Base-by-base conservation (phyloP, 2,888 invertebrate species). In the Sarcophaga variegata region DNA sequence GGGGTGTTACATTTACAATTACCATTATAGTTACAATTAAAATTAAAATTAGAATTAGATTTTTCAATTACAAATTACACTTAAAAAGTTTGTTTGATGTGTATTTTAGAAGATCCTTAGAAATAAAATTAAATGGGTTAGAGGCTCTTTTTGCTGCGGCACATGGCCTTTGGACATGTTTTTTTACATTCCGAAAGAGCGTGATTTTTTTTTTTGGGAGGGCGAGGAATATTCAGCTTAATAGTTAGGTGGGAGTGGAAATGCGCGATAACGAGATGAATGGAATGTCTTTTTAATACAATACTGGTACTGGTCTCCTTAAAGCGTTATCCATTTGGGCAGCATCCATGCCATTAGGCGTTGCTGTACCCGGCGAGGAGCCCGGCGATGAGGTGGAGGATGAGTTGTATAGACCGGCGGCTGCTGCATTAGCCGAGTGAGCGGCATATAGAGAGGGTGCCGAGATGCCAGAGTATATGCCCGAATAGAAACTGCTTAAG, bases 311-410 rank as follows among this genome's bases (percentile, higher is more conserved):
- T 59, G 93, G 94, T 88, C 93, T 90, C 87, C 94, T 90, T 67
- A 94, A 89, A 14, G 92, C 91, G 82, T 91, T 93, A 85, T 93
- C 93, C 91, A 93, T 93, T 70, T 91, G 88, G 3, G 89, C 90
- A 22, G 88, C 90, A 22, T 93, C 93, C 91, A 93, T 91, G 80
- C 91, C 92, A 81, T 92, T 93, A 78, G 93, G 91, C 64, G 93
- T 92, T 37, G 92, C 90, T 76, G 92, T 92, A 74, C 93, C 93
- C 6, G 93, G 93, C 76, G 93, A 93, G 37, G 93, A 93, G 37
- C 93, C 94, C 3, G 94, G 93, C 27, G 94, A 93, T 14, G 93
- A 93, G 83, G 92, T 92, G 59, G 93, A 92, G 84, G 93, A 93
- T 85, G 93, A 92, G 88, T 92, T 93, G 89, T 93, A 94, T 64